These are phyloP conservation scores for Gopherus evgoodei DNA, from an alignment of 2,113 vertebrate genomes.

Conservation along the genomic window DNA sequence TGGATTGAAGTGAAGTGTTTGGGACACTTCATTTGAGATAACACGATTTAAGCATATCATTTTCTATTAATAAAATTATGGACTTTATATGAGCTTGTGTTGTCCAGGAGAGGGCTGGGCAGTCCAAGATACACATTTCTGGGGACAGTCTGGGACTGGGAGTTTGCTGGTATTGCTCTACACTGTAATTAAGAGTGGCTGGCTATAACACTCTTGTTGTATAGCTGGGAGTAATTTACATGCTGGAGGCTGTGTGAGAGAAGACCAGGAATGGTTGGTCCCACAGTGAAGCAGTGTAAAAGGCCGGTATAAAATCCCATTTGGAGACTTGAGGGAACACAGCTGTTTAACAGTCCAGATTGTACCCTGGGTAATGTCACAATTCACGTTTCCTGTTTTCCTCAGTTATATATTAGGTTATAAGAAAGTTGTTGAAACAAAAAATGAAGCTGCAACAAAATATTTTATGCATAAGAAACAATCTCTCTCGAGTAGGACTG, in stretches of 20 bases:
- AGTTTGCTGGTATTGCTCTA: background rate
- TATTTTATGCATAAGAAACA: background rate
- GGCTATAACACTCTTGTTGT: background rate
- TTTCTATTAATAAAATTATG: background rate
- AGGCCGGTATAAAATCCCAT: background rate
- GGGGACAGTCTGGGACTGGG: background rate
- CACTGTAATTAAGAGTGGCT: background rate
- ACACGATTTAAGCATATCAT: background rate
- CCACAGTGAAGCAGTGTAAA: background rate
- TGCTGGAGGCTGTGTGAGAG: background rate
- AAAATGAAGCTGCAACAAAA: slow-evolving; percentile 9
- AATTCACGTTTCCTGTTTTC: background rate
- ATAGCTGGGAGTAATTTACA: background rate
- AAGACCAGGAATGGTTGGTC: background rate
- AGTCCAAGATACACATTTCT: background rate
- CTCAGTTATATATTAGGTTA: background rate
- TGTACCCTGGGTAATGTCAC: background rate
- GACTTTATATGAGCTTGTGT: background rate
- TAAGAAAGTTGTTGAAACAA: background rate
- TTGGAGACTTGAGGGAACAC: background rate
- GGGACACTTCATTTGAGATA: background rate
- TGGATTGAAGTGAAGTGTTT: background rate
- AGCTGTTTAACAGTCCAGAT: background rate
- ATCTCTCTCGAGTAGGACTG: background rate
- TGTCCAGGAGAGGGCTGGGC: background rate